Base-by-base conservation (phyloP, 2,113 vertebrate species). In the Labeo rohita region DNA sequence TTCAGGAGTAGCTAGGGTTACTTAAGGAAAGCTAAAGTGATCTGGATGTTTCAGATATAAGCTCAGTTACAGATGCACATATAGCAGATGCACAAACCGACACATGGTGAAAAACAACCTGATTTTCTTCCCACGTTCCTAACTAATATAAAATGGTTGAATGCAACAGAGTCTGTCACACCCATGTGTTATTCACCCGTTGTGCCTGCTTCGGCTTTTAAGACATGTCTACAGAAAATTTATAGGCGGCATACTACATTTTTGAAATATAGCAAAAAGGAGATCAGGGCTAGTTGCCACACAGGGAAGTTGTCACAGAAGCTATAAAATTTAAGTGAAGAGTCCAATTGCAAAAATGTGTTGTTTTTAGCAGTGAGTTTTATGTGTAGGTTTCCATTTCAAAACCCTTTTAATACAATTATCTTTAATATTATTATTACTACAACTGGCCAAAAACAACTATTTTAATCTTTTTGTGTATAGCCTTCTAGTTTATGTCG, bases 131-230 rank as follows among this genome's bases (percentile, higher is more conserved):
- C 36, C 39, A n/a, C 11, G 39, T 65, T 80, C 61, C 59, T 61
- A 47, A 34, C 59, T 49, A 81, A 28, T 63, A 81, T 81, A 49
- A 81, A 81, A 81, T 49, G 59, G 59, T 66, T 81, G 59, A 66
- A 80, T 8, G 77, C 56, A 61, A 49, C 39, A 11, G 36, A 49
- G 79, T 45, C 59, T 49, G 21, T 47, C 59, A 49, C 59, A 65
- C n/a, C 59, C 45, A 23, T 66, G 13, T 65, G 59, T 49, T 81
- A 66, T 66, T 49, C 59, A 65, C 59, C 59, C 39, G 4, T 28
- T 81, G 43, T 34, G 79, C 15, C 13, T 49, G n/a, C 21, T 47
- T 23, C 65, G 43, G n/a, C n/a, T 49, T 80, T 80, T 65, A 80
- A 80, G 43, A 80, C 21, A 80, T 65, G 78, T 65, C 59, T 65